A percentile compares a stretch with the other conserved stretches of the same genome.
These are phyloP conservation scores for Channallabes apus DNA, from an alignment of 2,797 vertebrate genomes.

Conservation along the genomic window DNA sequence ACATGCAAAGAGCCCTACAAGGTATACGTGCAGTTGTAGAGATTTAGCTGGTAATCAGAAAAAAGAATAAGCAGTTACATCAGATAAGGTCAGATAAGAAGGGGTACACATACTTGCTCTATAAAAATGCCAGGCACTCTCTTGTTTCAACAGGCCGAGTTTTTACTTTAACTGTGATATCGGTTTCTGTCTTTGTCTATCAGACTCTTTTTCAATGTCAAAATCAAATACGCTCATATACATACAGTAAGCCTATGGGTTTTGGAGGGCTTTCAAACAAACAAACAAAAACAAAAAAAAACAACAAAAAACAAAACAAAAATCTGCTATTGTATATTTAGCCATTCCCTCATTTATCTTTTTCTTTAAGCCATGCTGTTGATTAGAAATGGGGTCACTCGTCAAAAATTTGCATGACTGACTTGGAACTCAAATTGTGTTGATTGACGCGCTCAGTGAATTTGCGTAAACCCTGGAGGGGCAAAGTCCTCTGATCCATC, in stretches of 20 bases:
- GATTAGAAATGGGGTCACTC: background rate
- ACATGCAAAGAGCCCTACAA: background rate
- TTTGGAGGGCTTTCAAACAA: background rate
- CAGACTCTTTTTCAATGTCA: constrained; percentile 19
- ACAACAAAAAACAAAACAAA: background rate
- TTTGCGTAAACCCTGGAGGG: constrained; percentile 54
- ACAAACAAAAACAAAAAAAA: background rate
- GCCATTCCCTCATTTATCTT: background rate
- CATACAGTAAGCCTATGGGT: background rate
- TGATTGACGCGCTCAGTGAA: constrained; percentile 64
- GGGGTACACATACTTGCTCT: background rate
- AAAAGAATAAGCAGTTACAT: background rate
- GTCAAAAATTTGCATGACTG: constrained; percentile 26
- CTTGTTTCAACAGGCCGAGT: constrained; percentile 34
- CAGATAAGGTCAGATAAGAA: constrained; percentile 2
- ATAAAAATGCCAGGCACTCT: background rate
- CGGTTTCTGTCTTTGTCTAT: constrained; percentile 16
- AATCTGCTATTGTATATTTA: background rate
- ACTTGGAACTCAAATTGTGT: constrained; percentile 47
- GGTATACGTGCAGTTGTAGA: background rate
- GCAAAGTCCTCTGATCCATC: constrained; percentile 58
- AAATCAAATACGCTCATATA: background rate
- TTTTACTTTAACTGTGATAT: constrained; percentile 11
- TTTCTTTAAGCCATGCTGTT: background rate
- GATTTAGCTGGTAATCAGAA: constrained; percentile 24